Evolutionary conservation across 2,113 vertebrate species (phyloP).

Genomic region (Phainopepla nitens): DNA sequence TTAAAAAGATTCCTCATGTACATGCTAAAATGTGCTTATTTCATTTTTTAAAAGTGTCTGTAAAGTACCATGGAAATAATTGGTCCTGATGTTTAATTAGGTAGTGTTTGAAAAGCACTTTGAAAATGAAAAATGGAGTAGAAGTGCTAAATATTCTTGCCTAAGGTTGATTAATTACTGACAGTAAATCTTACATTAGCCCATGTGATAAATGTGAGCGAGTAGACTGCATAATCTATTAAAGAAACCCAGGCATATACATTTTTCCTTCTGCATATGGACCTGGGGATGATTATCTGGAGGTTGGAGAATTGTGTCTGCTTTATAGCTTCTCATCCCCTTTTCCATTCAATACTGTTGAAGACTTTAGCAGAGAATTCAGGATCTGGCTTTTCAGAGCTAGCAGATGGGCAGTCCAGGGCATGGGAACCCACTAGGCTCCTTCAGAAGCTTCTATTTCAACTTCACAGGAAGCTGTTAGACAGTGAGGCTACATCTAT

Average conservation of each 20-base stretch:
- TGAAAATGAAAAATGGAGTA: conserved; percentile 52
- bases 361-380: neutral
- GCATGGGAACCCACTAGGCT: neutral
- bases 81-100: conserved; percentile 61
- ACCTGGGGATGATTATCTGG: neutral
- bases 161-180: conserved; percentile 58
- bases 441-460: neutral
- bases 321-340: neutral
- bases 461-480: neutral
- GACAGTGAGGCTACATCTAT: neutral
- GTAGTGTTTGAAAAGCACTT: conserved; percentile 56
- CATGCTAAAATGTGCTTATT: conserved; percentile 23
- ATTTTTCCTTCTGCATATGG: neutral
- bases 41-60: neutral
- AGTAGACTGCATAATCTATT: conserved; percentile 15
- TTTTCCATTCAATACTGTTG: neutral
- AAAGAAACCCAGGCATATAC: neutral
- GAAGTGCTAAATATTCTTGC: conserved; percentile 53
- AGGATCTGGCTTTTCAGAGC: neutral
- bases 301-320: neutral
- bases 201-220: neutral
- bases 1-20: neutral
- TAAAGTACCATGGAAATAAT: conserved; percentile 46
- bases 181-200: conserved; percentile 46
- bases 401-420: neutral